These are phyloP conservation scores for Vulpes ferrilata DNA, from an alignment of 2,113 vertebrate species.

Conservation along the genomic window DNA sequence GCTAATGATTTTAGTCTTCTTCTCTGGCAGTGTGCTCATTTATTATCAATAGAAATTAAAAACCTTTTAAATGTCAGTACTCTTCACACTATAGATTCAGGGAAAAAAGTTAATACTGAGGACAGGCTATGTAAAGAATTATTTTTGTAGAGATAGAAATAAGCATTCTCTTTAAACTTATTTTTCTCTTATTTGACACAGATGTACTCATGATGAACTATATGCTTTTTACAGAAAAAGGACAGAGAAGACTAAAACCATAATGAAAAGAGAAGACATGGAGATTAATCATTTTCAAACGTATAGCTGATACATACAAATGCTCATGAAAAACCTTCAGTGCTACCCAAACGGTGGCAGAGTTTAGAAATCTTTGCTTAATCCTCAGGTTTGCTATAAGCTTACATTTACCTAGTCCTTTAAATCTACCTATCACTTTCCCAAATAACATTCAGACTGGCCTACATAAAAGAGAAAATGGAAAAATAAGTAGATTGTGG, in stretches of 20 bases:
- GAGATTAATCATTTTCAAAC: not conserved
- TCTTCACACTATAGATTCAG: not conserved
- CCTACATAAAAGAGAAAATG: not conserved
- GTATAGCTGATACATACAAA: not conserved
- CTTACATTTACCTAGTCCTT: not conserved
- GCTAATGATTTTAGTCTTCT: conserved; percentile 56
- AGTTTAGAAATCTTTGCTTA: not conserved
- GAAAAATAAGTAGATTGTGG: not conserved
- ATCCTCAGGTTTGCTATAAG: not conserved
- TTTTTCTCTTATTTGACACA: conserved; percentile 6
- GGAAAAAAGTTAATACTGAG: not conserved
- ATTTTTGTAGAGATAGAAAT: not conserved
- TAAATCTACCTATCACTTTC: not conserved
- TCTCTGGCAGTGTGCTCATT: conserved; percentile 42
- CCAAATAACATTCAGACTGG: not conserved
- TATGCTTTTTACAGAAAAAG: not conserved
- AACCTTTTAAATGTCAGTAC: conserved; percentile 44
- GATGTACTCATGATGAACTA: not conserved
- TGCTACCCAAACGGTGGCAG: not conserved
- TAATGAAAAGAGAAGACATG: not conserved
- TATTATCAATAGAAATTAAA: conserved; percentile 63
- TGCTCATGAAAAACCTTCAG: not conserved
- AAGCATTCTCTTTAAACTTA: not conserved
- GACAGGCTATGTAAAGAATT: not conserved
- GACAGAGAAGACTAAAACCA: not conserved